Evolutionary conservation across 2,113 vertebrate genomes (phyloP), one percentile per base, ranked within the genome.

Genomic region (Amphiprion ocellaris): DNA sequence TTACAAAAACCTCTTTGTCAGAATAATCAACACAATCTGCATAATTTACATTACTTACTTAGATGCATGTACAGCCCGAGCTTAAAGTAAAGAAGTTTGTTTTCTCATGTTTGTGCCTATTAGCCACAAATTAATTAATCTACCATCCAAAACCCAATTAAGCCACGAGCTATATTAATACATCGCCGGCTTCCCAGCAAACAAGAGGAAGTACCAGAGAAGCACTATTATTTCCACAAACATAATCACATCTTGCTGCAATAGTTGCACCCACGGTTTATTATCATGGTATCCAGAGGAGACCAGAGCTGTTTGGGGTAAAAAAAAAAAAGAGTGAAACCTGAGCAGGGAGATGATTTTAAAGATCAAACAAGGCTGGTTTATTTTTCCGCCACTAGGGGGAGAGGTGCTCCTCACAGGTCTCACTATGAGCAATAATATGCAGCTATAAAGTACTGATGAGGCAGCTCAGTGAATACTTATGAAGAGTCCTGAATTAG

Each of bases 101-200:
- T 95, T 95, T 95, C 89, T 92, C 83, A 49, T 95, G 93, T 95
- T 95, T 94, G 93, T 95, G 95, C 94, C 94, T 95, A 94, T 95
- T 95, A 95, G 94, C 94, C 92, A 94, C 93, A 95, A 93, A 94
- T 95, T 95, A 95, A 95, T 95, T 87, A 94, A 95, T 94, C 85
- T 80, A 83, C 92, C 91, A 92, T 92, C 87, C 91, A 82, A 92
- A 92, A 91, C 92, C 90, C 87, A 91, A 93, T 92, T 89, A 90
- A 87, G 94, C 94, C 94, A 94, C 87, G 0, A 95, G 95, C 95
- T 87, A 95, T 94, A 94, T 94, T 93, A 95, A 94, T 92, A 92
- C 91, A 86, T 88, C 79, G 87, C 78, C 85, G 69, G 58, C 92
- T 94, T 91, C 92, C 85, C 90, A 90, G 90, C 92, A 92, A 93